phyloP scores from a whole-genome alignment of 2,113 vertebrate species.

The Trichechus manatus region DNA sequence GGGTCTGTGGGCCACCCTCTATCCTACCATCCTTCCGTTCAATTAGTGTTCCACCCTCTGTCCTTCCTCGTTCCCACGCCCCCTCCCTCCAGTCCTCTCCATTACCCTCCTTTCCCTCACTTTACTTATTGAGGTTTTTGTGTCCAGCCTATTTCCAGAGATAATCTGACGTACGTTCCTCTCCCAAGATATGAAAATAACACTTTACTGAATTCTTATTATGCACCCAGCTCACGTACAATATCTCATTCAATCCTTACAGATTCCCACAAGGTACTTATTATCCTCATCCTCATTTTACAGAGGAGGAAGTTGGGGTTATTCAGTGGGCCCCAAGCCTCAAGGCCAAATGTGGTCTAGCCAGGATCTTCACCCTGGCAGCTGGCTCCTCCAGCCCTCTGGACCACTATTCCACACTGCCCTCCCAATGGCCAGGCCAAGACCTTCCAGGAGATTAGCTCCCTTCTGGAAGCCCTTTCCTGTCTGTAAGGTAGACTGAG shows the following conservation, averaged over 20 bases:
- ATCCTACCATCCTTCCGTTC: background rate
- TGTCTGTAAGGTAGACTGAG: background rate
- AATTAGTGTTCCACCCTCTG: accelerated
- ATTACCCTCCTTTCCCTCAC: background rate
- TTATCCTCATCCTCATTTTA: background rate
- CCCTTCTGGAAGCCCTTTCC: background rate
- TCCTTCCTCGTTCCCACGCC: background rate
- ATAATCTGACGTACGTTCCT: background rate
- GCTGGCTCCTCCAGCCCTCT: background rate
- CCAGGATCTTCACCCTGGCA: background rate
- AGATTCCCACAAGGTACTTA: background rate
- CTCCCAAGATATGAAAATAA: conserved; percentile 23
- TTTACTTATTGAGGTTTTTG: background rate
- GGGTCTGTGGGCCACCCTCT: background rate
- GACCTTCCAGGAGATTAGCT: background rate
- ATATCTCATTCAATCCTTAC: background rate
- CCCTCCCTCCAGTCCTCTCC: background rate
- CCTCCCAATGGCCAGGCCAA: background rate
- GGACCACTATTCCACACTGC: background rate
- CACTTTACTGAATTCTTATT: background rate
- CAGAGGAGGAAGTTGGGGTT: background rate
- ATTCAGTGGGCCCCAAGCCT: background rate
- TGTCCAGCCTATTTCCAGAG: background rate
- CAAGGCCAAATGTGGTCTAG: background rate
- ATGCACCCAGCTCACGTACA: background rate